These are phyloP conservation scores for Oreochromis tanganicae DNA, from an alignment of 2,113 vertebrate genomes.

Conservation along the genomic window DNA sequence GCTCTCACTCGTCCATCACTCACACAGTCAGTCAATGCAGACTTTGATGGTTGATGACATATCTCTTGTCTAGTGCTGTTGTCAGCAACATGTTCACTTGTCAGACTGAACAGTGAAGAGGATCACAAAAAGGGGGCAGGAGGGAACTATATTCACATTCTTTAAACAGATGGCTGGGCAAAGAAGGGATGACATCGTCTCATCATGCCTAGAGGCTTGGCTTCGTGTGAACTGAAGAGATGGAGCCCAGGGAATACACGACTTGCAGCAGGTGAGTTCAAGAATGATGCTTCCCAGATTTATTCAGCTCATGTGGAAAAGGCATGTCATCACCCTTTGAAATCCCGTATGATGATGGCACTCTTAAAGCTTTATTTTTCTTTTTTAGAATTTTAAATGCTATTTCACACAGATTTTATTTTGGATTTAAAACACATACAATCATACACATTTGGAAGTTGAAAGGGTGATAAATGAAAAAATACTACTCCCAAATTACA, in stretches of 20 bases:
- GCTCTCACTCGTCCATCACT: constrained; percentile 30
- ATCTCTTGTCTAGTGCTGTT: constrained; percentile 38
- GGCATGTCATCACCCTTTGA: constrained; percentile 11
- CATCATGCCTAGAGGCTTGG: constrained; percentile 43
- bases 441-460: background rate
- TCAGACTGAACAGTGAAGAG: constrained; percentile 25
- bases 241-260: constrained; percentile 41
- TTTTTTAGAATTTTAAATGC: background rate
- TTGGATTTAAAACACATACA: background rate
- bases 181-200: constrained; percentile 47
- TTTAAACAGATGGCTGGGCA: constrained; percentile 49
- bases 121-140: constrained; percentile 26
- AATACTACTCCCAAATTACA: constrained; percentile 51
- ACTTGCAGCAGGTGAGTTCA: constrained; percentile 43
- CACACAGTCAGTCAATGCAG: background rate
- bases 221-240: constrained; percentile 38
- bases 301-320: background rate
- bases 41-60: constrained; percentile 46
- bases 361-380: background rate
- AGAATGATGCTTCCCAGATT: constrained; percentile 23
- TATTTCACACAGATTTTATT: background rate
- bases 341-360: background rate
- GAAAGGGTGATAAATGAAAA: constrained; percentile 51
- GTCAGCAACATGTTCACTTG: constrained; percentile 45
- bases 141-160: constrained; percentile 38